Evolutionary conservation across 2,888 invertebrate species (phyloP).

Genomic region (Andrena chrysosceles): DNA sequence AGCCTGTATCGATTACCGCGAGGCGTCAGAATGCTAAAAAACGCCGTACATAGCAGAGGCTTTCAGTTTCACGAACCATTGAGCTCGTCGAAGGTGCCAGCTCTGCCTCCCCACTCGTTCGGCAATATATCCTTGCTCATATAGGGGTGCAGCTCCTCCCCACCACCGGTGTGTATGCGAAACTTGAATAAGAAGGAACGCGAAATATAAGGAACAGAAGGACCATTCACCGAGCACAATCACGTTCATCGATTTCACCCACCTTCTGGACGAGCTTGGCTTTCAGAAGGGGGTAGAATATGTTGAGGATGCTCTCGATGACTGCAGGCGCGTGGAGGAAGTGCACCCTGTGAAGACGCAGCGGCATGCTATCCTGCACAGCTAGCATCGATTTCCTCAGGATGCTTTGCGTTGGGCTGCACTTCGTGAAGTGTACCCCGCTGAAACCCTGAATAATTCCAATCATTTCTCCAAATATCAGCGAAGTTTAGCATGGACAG

Average conservation of each 20-base stretch:
- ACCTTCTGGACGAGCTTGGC: slow-evolving; percentile 83
- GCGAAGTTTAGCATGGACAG: too few relatives aligned
- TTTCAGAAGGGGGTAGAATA: slow-evolving; percentile 82
- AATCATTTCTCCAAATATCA: too few relatives aligned
- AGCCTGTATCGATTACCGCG: background rate
- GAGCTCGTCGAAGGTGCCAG: slow-evolving; percentile 80
- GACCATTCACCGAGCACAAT: background rate
- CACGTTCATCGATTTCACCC: background rate
- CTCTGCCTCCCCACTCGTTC: slow-evolving; percentile 85
- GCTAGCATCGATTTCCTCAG: slow-evolving; percentile 81
- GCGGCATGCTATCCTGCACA: slow-evolving; percentile 83
- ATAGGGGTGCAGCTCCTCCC: slow-evolving; percentile 82
- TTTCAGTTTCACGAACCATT: slow-evolving; percentile 72
- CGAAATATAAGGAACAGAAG: background rate
- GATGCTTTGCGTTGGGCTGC: slow-evolving; percentile 80
- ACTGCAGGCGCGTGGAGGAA: slow-evolving; percentile 80
- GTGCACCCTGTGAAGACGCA: slow-evolving; percentile 80
- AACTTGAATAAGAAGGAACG: slow-evolving; percentile 74
- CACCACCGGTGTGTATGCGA: slow-evolving; percentile 81
- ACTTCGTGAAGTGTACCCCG: slow-evolving; percentile 81
- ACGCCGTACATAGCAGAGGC: background rate
- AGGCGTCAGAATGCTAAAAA: background rate
- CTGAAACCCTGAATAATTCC: slow-evolving; percentile 76
- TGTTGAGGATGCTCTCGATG: slow-evolving; percentile 77
- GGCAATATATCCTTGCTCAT: slow-evolving; percentile 84